phyloP scores from a whole-genome alignment of 2,797 vertebrate genomes.

The Decapterus maruadsi region DNA sequence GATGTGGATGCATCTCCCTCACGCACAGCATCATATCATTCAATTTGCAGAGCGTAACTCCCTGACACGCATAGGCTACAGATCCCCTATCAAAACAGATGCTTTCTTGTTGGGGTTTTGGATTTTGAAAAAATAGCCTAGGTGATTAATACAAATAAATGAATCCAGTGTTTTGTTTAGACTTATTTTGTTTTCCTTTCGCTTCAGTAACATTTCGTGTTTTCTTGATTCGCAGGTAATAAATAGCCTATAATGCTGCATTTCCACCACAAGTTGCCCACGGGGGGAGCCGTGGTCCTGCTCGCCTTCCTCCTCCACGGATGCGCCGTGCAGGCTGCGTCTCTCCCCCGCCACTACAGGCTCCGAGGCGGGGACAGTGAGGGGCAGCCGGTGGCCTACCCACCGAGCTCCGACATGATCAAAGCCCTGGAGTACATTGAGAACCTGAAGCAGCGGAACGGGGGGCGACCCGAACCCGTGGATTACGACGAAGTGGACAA shows the following conservation, averaged over 20 bases:
- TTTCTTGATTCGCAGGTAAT: conserved; percentile 74
- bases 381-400: conserved; percentile 84
- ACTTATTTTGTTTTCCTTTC: neutral
- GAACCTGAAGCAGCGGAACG: conserved; percentile 92
- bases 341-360: conserved; percentile 90
- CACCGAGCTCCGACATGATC: conserved; percentile 93
- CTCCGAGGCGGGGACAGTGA: conserved; percentile 90
- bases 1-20: conserved; percentile 60
- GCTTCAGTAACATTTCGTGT: neutral
- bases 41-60: conserved; percentile 53
- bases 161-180: neutral
- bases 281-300: conserved; percentile 85
- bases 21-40: conserved; percentile 54
- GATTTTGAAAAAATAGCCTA: neutral
- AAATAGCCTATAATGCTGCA: conserved; percentile 83
- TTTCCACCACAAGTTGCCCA: conserved; percentile 83
- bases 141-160: neutral
- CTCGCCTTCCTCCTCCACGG: conserved; percentile 85
- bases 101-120: conserved; percentile 1
- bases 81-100: conserved; percentile 53
- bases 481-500: conserved; percentile 90
- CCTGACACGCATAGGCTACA: conserved; percentile 13
- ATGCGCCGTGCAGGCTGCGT: conserved; percentile 87
- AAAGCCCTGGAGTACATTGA: conserved; percentile 99
- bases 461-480: conserved; percentile 79